These are phyloP conservation scores for Microctonus hyperodae DNA, from an alignment of 2,888 invertebrate species.

Conservation along the genomic window DNA sequence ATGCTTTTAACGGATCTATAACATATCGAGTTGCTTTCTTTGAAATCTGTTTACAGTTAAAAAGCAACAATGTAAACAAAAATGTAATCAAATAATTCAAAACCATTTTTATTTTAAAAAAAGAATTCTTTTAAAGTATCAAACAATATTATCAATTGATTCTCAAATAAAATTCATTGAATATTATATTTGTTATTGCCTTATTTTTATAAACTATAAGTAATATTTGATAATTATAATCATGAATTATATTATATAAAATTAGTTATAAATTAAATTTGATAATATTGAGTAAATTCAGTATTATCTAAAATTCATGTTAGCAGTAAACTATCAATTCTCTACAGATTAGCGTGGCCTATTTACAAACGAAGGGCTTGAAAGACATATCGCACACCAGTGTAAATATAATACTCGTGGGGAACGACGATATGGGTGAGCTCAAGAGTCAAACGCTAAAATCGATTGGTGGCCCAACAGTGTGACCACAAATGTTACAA, in stretches of 20 bases:
- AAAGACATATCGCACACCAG: background rate
- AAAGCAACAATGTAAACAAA: background rate
- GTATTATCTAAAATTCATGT: slow-evolving; percentile 15
- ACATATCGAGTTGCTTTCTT: slow-evolving; percentile 18
- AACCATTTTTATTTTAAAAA: background rate
- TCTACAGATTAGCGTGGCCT: slow-evolving; percentile 16
- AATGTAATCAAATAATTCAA: no score
- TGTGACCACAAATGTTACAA: slow-evolving; percentile 10
- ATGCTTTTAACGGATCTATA: slow-evolving; percentile 29
- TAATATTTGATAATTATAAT: no score
- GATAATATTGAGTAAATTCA: no score
- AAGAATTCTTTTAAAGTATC: no score
- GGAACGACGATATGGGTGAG: background rate
- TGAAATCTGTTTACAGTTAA: slow-evolving; percentile 16
- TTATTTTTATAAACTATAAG: no score
- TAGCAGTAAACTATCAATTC: background rate
- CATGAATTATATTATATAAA: no score
- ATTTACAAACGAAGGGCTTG: slow-evolving; percentile 13
- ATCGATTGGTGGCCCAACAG: slow-evolving; percentile 9
- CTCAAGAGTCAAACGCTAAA: background rate
- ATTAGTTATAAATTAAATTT: no score
- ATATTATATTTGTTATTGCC: no score
- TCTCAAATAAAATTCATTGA: no score
- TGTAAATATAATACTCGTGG: background rate
- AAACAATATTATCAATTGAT: no score